phyloP scores from a whole-genome alignment of 2,113 vertebrate species.

The Mixornis gularis region DNA sequence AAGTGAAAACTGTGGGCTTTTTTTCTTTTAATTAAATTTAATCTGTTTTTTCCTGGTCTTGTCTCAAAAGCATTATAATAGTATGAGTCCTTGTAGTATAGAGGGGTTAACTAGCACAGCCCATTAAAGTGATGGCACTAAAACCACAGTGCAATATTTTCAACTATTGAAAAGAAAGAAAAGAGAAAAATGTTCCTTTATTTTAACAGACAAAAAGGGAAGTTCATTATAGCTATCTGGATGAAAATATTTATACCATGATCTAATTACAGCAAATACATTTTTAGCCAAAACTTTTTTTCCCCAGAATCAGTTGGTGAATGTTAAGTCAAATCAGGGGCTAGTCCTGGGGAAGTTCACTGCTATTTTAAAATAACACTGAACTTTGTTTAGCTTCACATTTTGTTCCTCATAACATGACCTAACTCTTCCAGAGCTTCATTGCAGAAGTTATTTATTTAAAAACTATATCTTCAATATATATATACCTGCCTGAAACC shows the following conservation, averaged over 20 bases:
- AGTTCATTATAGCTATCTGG: not conserved
- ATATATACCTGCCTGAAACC: not conserved
- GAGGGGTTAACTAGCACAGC: not conserved
- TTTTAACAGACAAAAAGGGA: not conserved
- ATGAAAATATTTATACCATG: not conserved
- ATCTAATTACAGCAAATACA: not conserved
- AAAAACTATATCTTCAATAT: not conserved
- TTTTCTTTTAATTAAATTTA: not conserved
- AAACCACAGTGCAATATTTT: not conserved
- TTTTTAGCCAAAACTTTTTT: not conserved
- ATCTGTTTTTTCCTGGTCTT: not conserved
- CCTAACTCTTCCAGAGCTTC: not conserved
- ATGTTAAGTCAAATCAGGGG: rapidly evolving
- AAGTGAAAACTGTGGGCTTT: not conserved
- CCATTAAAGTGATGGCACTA: not conserved
- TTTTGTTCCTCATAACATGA: not conserved
- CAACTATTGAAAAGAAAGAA: not conserved
- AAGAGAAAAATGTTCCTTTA: not conserved
- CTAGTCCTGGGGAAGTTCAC: not conserved
- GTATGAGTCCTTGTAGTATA: not conserved
- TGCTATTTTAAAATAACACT: not conserved
- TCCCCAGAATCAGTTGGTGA: not conserved
- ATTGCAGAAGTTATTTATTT: not conserved
- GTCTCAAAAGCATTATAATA: not conserved
- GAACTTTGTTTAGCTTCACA: not conserved